phyloP scores from a whole-genome alignment of 2,888 invertebrate genomes.

The Agrotis puta region DNA sequence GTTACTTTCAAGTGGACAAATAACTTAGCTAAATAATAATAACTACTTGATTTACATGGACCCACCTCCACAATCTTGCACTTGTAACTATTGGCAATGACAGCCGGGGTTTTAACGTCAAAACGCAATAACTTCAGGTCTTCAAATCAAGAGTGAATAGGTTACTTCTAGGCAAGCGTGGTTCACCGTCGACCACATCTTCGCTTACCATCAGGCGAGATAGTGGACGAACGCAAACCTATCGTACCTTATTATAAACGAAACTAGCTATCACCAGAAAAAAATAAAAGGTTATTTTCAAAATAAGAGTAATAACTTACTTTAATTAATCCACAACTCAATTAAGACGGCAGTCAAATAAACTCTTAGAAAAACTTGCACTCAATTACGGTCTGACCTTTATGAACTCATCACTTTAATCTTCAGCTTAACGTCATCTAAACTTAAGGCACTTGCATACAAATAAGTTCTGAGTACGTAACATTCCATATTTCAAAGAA shows the following conservation, averaged over 20 bases:
- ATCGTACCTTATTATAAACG: neutral
- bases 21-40: too few relatives aligned
- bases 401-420: slow-evolving; percentile 24
- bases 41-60: too few relatives aligned
- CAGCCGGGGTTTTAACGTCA: too few relatives aligned
- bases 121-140: too few relatives aligned
- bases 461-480: slow-evolving; percentile 33
- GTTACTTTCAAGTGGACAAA: too few relatives aligned
- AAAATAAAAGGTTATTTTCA: neutral
- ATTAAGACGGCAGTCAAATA: slow-evolving; percentile 24
- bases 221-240: too few relatives aligned
- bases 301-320: neutral
- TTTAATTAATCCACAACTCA: slow-evolving; percentile 12
- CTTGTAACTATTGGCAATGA: too few relatives aligned
- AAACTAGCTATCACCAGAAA: slow-evolving; percentile 2
- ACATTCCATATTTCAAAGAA: slow-evolving; percentile 47
- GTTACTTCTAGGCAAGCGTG: too few relatives aligned
- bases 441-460: slow-evolving; percentile 18
- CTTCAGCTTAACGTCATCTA: slow-evolving; percentile 2
- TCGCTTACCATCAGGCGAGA: too few relatives aligned
- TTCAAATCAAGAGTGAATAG: too few relatives aligned
- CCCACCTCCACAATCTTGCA: too few relatives aligned
- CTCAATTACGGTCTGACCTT: slow-evolving; percentile 1
- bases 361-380: neutral
- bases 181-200: too few relatives aligned